Conservation (phyloP, 2,113 vertebrate genomes). For the Syrmaticus mikado region DNA sequence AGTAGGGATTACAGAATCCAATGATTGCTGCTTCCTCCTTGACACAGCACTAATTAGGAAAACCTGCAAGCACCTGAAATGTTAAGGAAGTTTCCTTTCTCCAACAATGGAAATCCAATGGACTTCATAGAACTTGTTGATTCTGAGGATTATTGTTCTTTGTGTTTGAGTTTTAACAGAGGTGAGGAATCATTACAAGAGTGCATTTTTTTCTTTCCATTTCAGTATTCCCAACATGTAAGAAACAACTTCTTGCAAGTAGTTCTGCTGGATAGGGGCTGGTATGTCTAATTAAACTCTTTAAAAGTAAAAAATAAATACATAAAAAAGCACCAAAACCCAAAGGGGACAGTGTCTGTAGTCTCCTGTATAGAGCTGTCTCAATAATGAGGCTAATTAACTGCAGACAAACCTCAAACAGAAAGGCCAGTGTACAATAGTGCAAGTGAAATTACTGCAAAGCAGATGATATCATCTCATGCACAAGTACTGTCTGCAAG, state of each 20-base stretch:
- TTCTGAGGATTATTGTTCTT: not conserved
- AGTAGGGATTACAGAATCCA: not conserved
- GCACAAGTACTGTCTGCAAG: not conserved
- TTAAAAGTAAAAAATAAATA: not conserved
- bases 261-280: not conserved
- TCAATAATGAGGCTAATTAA: not conserved
- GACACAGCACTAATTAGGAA: not conserved
- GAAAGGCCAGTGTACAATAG: not conserved
- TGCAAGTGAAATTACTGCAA: not conserved
- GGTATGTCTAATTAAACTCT: not conserved
- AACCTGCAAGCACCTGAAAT: not conserved
- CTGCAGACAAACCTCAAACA: not conserved
- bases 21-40: not conserved
- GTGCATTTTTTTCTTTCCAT: not conserved
- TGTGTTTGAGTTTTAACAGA: not conserved
- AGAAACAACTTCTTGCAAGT: accelerated
- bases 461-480: not conserved
- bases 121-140: not conserved
- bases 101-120: not conserved
- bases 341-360: not conserved
- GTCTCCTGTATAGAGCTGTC: not conserved
- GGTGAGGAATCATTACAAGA: not conserved
- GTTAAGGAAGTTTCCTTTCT: not conserved
- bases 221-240: not conserved
- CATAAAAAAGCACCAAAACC: not conserved